phyloP scores from a whole-genome alignment of 1,140 invertebrate species.

The Yoshiicerus persimilis region DNA sequence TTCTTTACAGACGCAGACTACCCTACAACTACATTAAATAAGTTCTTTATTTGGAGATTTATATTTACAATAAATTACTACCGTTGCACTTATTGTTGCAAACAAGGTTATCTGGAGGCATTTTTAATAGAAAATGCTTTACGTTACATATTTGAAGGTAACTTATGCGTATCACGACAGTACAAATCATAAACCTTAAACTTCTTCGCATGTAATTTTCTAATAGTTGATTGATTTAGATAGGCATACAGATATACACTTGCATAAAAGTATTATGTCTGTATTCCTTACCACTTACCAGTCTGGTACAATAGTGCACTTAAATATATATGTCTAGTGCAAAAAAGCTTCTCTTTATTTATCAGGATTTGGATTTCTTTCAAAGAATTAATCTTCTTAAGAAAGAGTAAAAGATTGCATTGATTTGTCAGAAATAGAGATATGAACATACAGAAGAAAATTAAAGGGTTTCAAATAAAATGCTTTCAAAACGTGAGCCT shows the following conservation, averaged over 20 bases:
- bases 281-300: background rate
- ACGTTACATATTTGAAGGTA: background rate
- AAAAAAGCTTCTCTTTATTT: too few species aligned
- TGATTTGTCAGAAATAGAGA: background rate
- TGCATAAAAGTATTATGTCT: too few species aligned
- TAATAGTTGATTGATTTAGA: too few species aligned
- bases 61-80: background rate
- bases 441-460: background rate
- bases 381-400: background rate
- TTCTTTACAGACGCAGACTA: background rate
- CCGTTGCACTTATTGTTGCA: background rate
- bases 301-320: too few species aligned
- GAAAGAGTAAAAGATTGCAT: background rate
- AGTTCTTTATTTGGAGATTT: background rate
- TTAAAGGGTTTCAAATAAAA: background rate
- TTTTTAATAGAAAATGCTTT: background rate
- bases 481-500: background rate
- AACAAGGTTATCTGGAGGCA: conserved; percentile 8
- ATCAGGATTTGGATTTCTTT: background rate
- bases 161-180: background rate
- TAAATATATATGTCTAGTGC: too few species aligned
- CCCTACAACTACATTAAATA: background rate
- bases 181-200: background rate
- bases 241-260: background rate
- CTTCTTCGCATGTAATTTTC: background rate